Evolutionary conservation across 2,888 invertebrate species (phyloP), one percentile per base, ranked within the genome.

Genomic region (Drosophila pseudotalamancana): DNA sequence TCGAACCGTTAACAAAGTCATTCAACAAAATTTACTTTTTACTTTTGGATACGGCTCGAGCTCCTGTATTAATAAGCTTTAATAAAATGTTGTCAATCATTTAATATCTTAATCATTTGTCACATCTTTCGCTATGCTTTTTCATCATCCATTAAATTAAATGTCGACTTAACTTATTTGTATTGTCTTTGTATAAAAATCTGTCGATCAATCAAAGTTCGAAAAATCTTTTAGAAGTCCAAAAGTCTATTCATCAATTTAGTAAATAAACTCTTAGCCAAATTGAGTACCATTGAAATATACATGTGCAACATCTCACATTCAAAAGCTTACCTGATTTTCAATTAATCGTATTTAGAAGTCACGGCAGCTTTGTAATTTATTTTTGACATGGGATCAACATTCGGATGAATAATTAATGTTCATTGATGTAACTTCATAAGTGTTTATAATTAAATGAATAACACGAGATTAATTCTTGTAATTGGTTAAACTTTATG

Each of bases 391-490:
- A 51, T 45, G 43, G 18, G 35, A 55, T 45, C 67, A 63, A 45
- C 49, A 85, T 65, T 61, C 35, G 51, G 32, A 11, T 25, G 51
- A 40, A 49, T 29, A 46, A 46, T 37, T 32, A 48, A 48, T 46
- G 31, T 46, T 37, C 57, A 42, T 19, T 25, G 31, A 8, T 37
- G 43, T 34, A 27, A 32, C 51, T 53, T 46, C 27, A 51, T 62
- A 80, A 80, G 65, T 67, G 77, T 65, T 74, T 63, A 18, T 68
- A 77, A 67, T 75, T 72, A 48, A 57, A 59, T 77, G 63, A 51
- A 50, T 31, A 37, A 37, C 72, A 72, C 65, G 32, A 40, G 62
- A 53, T 48, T 37, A 63, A 68, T 59, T 49, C 42, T 37, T 21
- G 31, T 72, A 66, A 70, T 77, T 79, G 62, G 37, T 55, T 71